These are phyloP conservation scores for Tipula vernalis DNA, from an alignment of 2,888 invertebrate genomes.

Conservation along the genomic window DNA sequence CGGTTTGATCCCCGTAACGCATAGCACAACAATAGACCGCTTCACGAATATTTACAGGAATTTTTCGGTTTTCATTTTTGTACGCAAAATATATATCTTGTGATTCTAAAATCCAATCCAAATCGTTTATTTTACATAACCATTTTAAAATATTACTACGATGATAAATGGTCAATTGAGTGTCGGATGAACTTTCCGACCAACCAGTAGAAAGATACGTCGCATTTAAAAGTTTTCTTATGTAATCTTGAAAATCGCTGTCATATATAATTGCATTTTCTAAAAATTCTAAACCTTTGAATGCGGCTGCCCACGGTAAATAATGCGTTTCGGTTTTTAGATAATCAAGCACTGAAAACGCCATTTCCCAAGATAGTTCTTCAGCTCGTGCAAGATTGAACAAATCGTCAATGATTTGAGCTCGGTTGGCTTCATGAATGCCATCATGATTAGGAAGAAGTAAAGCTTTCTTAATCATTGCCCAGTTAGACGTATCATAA, in stretches of 20 bases:
- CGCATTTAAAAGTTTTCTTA: not conserved
- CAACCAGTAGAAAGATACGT: conserved; percentile 42
- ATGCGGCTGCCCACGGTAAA: conserved; percentile 64
- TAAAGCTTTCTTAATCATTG: conserved; percentile 37
- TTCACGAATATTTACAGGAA: conserved; percentile 50
- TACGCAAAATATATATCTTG: not conserved
- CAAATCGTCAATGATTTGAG: conserved; percentile 71
- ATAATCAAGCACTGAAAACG: conserved; percentile 52
- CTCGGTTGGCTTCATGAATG: conserved; percentile 56
- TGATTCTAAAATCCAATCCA: not conserved
- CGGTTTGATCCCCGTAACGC: conserved; percentile 63
- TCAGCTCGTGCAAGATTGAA: conserved; percentile 61
- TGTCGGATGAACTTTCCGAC: conserved; percentile 31
- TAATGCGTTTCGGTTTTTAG: conserved; percentile 54
- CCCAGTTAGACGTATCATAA: conserved; percentile 48
- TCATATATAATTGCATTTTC: conserved; percentile 20
- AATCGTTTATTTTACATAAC: conserved; percentile 42
- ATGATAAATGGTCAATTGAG: conserved; percentile 44
- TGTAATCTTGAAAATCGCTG: conserved; percentile 15
- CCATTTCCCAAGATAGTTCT: conserved; percentile 43
- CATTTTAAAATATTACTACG: conserved; percentile 45
- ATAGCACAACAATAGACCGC: conserved; percentile 80
- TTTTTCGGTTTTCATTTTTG: conserved; percentile 25
- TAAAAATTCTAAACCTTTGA: conserved; percentile 34
- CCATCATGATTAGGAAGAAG: conserved; percentile 31